These are phyloP conservation scores for Montifringilla adamsi DNA, from an alignment of 2,113 vertebrate species.

Conservation along the genomic window DNA sequence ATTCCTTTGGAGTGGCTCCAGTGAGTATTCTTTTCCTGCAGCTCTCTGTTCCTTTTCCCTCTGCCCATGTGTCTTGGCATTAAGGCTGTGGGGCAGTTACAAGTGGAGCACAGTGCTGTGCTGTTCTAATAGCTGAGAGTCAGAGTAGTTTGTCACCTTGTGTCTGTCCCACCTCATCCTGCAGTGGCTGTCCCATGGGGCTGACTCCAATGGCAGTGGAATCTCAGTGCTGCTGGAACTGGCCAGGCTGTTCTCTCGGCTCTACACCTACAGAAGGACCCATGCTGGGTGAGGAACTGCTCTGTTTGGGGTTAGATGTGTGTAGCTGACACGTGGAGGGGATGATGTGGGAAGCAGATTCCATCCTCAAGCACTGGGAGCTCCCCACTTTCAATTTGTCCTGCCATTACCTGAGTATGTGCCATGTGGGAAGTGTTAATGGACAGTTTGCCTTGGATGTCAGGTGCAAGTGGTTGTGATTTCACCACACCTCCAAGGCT, in stretches of 20 bases:
- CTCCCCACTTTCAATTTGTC: background rate
- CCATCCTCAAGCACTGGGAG: background rate
- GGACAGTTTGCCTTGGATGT: background rate
- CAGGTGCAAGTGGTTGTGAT: background rate
- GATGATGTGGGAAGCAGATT: background rate
- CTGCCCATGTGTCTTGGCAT: background rate
- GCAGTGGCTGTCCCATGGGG: constrained; percentile 94
- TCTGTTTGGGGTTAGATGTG: background rate
- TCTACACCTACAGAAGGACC: constrained; percentile 97
- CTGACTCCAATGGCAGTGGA: constrained; percentile 94
- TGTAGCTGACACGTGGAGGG: background rate
- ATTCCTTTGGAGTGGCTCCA: constrained; percentile 94
- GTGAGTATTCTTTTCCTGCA: constrained; percentile 68
- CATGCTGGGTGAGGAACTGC: constrained; percentile 84
- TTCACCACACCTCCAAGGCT: background rate
- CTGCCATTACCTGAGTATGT: background rate
- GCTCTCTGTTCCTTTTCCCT: background rate
- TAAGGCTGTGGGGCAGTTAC: background rate
- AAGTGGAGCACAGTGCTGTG: background rate
- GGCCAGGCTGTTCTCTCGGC: constrained; percentile 92
- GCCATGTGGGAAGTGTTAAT: background rate
- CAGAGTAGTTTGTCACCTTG: background rate
- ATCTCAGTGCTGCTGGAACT: constrained; percentile 90
- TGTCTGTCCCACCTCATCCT: background rate
- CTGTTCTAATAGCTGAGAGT: background rate